These are phyloP conservation scores for Cheirogaleus medius DNA, from an alignment of 2,113 vertebrate species.

Conservation along the genomic window DNA sequence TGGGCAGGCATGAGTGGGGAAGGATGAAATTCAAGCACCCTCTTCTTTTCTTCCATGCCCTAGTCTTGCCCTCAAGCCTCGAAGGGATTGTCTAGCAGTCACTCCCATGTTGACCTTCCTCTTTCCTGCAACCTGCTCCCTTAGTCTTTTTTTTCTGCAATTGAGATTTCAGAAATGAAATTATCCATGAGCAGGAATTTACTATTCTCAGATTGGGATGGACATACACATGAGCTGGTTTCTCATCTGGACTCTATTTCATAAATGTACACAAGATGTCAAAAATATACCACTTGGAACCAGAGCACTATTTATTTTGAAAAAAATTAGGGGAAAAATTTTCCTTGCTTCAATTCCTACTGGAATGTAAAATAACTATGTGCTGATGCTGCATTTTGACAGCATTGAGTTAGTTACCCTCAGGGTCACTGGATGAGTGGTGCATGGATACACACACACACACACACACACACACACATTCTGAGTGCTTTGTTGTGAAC, in stretches of 20 bases:
- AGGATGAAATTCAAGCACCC: background rate
- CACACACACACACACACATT: background rate
- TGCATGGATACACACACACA: background rate
- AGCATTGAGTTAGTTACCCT: conserved; percentile 64
- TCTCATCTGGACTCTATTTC: conserved; percentile 77
- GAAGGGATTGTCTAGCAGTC: conserved; percentile 31
- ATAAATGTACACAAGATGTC: conserved; percentile 70
- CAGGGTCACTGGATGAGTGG: conserved; percentile 36
- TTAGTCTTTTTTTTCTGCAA: background rate
- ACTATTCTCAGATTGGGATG: conserved; percentile 25
- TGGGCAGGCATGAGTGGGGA: background rate
- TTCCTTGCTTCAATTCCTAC: conserved; percentile 56
- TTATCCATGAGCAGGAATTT: conserved; percentile 47
- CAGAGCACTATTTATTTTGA: conserved; percentile 63
- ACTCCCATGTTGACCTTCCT: background rate
- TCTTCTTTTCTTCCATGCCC: conserved; percentile 2
- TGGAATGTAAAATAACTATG: conserved; percentile 62
- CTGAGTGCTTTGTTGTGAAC: conserved; percentile 6
- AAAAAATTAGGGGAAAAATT: conserved; percentile 42
- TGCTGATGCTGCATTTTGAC: conserved; percentile 61
- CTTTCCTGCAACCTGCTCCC: background rate
- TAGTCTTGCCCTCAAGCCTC: background rate
- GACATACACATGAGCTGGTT: conserved; percentile 38
- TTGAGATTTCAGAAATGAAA: conserved; percentile 63
- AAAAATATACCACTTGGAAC: conserved; percentile 57